These are phyloP conservation scores for Holothuria leucospilota DNA, from an alignment of 53 echinoderm and acorn worm species.

Conservation along the genomic window DNA sequence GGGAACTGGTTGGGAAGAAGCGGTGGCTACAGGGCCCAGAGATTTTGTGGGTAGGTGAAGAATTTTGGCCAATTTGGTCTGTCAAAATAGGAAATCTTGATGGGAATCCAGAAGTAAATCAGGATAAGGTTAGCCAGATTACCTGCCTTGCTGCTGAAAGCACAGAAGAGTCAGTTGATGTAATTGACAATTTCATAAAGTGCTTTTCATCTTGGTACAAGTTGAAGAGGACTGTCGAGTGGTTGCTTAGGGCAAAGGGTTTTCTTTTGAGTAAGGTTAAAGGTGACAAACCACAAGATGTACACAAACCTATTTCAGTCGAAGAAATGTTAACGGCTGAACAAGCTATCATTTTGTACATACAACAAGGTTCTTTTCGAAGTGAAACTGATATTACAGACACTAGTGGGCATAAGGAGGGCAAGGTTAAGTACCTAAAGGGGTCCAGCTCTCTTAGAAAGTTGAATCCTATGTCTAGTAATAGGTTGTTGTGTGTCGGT, in stretches of 20 bases:
- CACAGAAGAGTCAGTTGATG: neutral
- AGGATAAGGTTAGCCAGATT: neutral
- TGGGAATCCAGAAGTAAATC: neutral
- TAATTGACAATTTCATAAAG: too few relatives aligned
- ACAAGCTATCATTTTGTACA: constrained; percentile 52
- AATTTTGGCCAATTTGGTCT: too few relatives aligned
- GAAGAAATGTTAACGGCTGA: constrained; percentile 57
- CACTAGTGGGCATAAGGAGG: neutral
- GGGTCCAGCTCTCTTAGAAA: constrained; percentile 46
- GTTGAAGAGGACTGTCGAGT: too few relatives aligned
- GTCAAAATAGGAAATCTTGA: neutral
- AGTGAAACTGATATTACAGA: constrained; percentile 29
- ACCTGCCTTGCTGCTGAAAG: neutral
- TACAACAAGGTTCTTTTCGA: constrained; percentile 49
- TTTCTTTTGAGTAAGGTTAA: too few relatives aligned
- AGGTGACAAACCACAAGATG: too few relatives aligned
- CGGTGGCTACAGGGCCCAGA: constrained; percentile 56
- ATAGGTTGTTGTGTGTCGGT: constrained; percentile 57
- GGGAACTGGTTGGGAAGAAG: neutral
- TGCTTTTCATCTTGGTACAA: too few relatives aligned
- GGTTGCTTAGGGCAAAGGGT: neutral
- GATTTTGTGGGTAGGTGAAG: neutral
- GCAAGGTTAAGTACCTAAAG: neutral
- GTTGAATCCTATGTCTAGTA: constrained; percentile 54
- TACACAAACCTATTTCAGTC: constrained; percentile 27